Percentiles rank a stretch among this genome's conserved stretches.
phyloP scores from a whole-genome alignment of 2,888 invertebrate genomes.

The Stenodema calcarata region DNA sequence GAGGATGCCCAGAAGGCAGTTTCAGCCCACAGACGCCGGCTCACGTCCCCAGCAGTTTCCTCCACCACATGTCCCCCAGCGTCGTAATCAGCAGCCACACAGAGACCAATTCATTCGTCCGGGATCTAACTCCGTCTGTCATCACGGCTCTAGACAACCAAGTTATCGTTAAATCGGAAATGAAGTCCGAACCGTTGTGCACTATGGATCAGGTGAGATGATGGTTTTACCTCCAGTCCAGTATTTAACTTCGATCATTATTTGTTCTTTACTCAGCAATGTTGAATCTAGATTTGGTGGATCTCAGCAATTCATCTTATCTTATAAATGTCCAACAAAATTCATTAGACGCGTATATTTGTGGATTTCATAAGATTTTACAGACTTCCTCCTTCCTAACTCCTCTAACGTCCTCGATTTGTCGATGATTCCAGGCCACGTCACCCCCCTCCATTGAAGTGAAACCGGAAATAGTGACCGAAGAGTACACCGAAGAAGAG shows the following conservation, averaged over 20 bases:
- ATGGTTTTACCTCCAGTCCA: no score
- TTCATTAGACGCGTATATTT: no score
- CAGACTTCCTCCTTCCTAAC: neutral
- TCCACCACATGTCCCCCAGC: constrained; percentile 51
- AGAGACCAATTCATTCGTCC: constrained; percentile 53
- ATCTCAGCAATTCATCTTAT: no score
- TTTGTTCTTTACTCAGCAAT: neutral
- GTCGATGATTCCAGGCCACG: constrained; percentile 15
- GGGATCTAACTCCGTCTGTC: constrained; percentile 39
- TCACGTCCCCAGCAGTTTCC: neutral
- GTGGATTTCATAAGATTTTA: no score
- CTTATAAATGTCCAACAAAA: no score
- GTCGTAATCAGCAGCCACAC: constrained; percentile 53
- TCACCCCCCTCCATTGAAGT: constrained; percentile 21
- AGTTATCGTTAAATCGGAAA: constrained; percentile 57
- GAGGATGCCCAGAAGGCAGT: constrained; percentile 19
- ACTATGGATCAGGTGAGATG: constrained; percentile 30
- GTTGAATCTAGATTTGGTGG: no score
- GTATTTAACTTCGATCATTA: neutral
- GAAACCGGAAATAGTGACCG: constrained; percentile 37
- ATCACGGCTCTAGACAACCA: constrained; percentile 38
- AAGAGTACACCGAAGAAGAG: constrained; percentile 49
- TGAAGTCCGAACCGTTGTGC: constrained; percentile 45
- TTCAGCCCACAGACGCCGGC: constrained; percentile 16
- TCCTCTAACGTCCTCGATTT: neutral